Percentiles rank a stretch among this genome's conserved stretches.
phyloP scores from a whole-genome alignment of 2,888 invertebrate species.

The Sabellastarte sp. region DNA sequence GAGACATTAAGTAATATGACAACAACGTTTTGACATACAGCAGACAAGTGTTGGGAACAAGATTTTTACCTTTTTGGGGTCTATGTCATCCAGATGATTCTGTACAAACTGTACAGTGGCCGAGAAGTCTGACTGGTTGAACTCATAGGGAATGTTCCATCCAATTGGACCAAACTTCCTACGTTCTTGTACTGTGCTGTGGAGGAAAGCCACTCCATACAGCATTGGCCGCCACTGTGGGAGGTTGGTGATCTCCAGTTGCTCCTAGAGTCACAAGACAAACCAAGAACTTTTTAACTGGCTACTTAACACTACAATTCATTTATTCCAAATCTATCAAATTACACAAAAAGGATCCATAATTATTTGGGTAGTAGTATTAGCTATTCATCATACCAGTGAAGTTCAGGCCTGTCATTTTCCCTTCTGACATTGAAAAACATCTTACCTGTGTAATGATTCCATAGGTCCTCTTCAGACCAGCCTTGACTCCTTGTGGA shows the following conservation, averaged over 20 bases:
- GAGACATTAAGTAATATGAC: too few relatives aligned
- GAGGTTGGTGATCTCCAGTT: constrained; percentile 74
- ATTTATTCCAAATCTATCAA: too few relatives aligned
- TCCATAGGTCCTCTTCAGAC: constrained; percentile 91
- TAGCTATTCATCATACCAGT: too few relatives aligned
- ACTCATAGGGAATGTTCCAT: constrained; percentile 96
- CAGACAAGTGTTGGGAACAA: too few relatives aligned
- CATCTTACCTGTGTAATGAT: constrained; percentile 69
- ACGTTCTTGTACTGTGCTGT: constrained; percentile 92
- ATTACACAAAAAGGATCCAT: too few relatives aligned
- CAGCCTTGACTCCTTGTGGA: constrained; percentile 92
- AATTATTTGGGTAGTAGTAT: too few relatives aligned
- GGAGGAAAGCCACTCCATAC: constrained; percentile 91
- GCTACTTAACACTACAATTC: too few relatives aligned
- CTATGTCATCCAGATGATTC: constrained; percentile 94
- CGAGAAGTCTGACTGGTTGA: constrained; percentile 94
- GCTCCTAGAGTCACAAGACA: too few relatives aligned
- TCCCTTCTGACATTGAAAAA: too few relatives aligned
- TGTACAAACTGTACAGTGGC: constrained; percentile 94
- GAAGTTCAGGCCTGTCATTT: too few relatives aligned
- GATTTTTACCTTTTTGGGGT: constrained; percentile 81
- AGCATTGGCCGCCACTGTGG: constrained; percentile 90
- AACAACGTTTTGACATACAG: too few relatives aligned
- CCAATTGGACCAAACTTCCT: constrained; percentile 94
- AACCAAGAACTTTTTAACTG: too few relatives aligned